Evolutionary conservation across 2,888 invertebrate species (phyloP).

Genomic region (Drosophila lacicola): DNA sequence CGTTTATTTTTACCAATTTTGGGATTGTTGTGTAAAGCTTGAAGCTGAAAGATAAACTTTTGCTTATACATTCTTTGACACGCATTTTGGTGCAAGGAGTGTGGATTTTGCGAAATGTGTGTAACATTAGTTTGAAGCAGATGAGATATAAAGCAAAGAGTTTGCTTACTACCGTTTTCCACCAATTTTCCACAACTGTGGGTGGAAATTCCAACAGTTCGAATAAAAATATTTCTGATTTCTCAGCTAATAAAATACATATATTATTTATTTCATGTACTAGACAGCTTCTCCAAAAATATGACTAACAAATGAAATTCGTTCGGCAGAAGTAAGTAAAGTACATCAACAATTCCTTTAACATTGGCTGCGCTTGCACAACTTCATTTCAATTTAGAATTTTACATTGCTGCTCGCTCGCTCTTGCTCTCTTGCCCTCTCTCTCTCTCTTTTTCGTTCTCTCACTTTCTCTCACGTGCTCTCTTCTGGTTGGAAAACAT

Average conservation of each 20-base stretch:
- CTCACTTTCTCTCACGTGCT: not conserved
- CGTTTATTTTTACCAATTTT: too few species aligned
- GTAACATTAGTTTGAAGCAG: too few species aligned
- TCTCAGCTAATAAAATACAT: not conserved
- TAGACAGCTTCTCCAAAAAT: not conserved
- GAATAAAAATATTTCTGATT: too few species aligned
- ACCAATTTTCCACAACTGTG: too few species aligned
- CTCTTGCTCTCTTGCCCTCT: not conserved
- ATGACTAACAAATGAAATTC: conserved; percentile 1
- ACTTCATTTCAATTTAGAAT: conserved; percentile 5
- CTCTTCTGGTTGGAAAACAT: not conserved
- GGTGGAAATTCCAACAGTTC: too few species aligned
- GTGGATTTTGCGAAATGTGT: too few species aligned
- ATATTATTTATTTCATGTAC: not conserved
- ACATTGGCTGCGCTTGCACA: conserved; percentile 1
- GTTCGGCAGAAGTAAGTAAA: not conserved
- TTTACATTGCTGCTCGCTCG: not conserved
- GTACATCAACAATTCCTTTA: not conserved
- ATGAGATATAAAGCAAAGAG: too few species aligned
- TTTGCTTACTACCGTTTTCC: too few species aligned
- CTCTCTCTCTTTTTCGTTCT: not conserved
- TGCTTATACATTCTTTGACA: too few species aligned
- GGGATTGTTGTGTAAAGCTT: too few species aligned
- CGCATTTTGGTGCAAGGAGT: too few species aligned
- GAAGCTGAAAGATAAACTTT: too few species aligned